These are phyloP conservation scores for Rattus norvegicus DNA, from an alignment of 2,113 vertebrate species.

Conservation along the genomic window GRCr8 NC_086028.1:62613001-62613500, in stretches of 20 bases:
- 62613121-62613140: not conserved
- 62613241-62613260: not conserved
- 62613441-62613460: not conserved
- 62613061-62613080: conserved; percentile 9
- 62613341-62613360: not conserved
- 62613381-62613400: conserved; percentile 13
- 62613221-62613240: not conserved
- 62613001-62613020: conserved; percentile 43
- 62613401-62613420: not conserved
- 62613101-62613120: not conserved
- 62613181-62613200: not conserved
- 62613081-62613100: not conserved
- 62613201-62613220: not conserved
- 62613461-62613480: not conserved
- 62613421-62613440: not conserved
- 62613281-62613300: not conserved
- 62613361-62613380: conserved; percentile 10
- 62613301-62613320: not conserved
- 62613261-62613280: not conserved
- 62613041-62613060: not conserved
- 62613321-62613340: not conserved
- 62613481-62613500: not conserved
- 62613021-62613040: conserved; percentile 27
- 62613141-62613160: not conserved
- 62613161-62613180: not conserved